These are phyloP conservation scores for Erebia ligea DNA, from an alignment of 2,888 invertebrate genomes.

Conservation along the genomic window DNA sequence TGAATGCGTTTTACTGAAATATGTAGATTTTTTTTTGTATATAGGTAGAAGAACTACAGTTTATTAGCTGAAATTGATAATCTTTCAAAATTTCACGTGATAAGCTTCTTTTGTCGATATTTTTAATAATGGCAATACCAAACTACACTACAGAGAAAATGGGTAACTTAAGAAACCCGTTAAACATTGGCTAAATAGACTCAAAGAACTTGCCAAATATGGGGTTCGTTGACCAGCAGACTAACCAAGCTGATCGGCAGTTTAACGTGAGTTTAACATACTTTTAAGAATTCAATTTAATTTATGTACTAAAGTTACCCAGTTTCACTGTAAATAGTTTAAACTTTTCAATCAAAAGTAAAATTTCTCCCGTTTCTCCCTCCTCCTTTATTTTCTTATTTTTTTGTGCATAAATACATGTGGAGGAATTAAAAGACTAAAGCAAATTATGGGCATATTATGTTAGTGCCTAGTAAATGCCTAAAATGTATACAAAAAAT, in stretches of 20 bases:
- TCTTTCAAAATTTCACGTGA: neutral
- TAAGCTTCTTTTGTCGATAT: neutral
- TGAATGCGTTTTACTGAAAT: no score
- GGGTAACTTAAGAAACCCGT: no score
- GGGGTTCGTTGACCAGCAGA: no score
- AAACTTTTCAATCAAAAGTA: neutral
- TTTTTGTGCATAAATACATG: constrained; percentile 71
- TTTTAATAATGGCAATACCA: constrained; percentile 1
- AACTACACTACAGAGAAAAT: neutral
- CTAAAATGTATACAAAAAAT: constrained; percentile 77
- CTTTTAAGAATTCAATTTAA: no score
- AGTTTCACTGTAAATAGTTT: no score
- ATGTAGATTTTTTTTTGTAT: no score
- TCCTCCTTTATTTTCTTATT: constrained; percentile 21
- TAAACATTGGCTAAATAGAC: no score
- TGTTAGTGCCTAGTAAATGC: constrained; percentile 75
- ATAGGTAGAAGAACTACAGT: neutral
- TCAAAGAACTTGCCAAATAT: no score
- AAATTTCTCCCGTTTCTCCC: neutral
- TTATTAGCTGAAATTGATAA: neutral
- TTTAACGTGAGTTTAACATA: no score
- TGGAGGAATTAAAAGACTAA: constrained; percentile 78
- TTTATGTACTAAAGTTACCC: no score
- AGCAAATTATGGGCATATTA: constrained; percentile 61
- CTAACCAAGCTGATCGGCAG: no score